phyloP scores from a whole-genome alignment of 1,140 invertebrate genomes.

The Nylanderia fulva region DNA sequence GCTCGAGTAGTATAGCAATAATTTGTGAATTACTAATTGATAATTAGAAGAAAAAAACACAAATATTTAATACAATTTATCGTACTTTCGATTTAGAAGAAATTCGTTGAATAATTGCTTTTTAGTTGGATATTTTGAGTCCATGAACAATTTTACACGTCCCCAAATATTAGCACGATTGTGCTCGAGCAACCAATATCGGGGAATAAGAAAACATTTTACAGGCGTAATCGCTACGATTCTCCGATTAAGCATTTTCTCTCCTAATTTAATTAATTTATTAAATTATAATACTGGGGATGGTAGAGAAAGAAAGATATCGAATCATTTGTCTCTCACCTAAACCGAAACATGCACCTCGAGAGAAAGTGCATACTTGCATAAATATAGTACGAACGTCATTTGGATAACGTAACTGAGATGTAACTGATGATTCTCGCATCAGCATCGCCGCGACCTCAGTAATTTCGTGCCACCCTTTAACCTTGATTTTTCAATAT shows the following conservation, averaged over 20 bases:
- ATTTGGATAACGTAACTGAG: slow-evolving; percentile 69
- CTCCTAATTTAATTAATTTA: slow-evolving; percentile 84
- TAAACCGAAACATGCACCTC: slow-evolving; percentile 82
- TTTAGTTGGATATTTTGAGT: slow-evolving; percentile 87
- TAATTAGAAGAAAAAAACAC: not conserved
- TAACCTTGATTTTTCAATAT: slow-evolving; percentile 68
- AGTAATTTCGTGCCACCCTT: slow-evolving; percentile 81
- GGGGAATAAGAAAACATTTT: slow-evolving; percentile 87
- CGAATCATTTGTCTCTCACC: slow-evolving; percentile 63
- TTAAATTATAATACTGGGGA: not conserved
- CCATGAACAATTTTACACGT: slow-evolving; percentile 87
- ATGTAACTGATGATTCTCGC: slow-evolving; percentile 75
- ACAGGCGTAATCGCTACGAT: slow-evolving; percentile 87
- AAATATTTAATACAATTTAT: not conserved
- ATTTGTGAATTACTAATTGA: not conserved
- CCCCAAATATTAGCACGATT: slow-evolving; percentile 89
- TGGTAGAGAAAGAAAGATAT: not conserved
- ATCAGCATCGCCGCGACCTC: slow-evolving; percentile 77
- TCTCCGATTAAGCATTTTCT: slow-evolving; percentile 87
- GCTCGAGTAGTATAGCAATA: slow-evolving; percentile 12
- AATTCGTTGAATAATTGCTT: slow-evolving; percentile 87
- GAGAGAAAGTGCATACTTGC: slow-evolving; percentile 79
- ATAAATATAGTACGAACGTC: slow-evolving; percentile 80
- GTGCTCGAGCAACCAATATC: slow-evolving; percentile 87
- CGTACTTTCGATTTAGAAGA: slow-evolving; percentile 82